These are phyloP conservation scores for Drosophila willistoni DNA, from an alignment of 1,140 invertebrate genomes.

Conservation along the genomic window DNA sequence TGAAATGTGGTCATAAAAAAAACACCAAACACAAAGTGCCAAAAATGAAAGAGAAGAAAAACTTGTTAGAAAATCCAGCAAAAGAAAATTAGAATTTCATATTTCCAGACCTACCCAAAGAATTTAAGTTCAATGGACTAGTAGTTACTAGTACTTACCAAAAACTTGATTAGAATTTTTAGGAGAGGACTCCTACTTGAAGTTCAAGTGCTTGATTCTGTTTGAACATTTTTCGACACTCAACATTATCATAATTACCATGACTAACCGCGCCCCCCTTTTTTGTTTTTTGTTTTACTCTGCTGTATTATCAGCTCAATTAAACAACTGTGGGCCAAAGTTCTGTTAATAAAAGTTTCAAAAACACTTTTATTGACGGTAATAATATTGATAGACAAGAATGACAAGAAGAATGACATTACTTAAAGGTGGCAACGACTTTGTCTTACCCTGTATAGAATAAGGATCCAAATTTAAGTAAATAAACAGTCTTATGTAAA, in stretches of 20 bases:
- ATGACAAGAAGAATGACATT: neutral
- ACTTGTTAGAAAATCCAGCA: conserved; percentile 1
- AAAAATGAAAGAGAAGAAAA: conserved; percentile 30
- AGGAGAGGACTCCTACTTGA: neutral
- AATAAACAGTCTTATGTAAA: no score
- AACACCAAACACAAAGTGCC: neutral
- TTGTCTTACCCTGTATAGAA: neutral
- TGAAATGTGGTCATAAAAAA: conserved; percentile 42
- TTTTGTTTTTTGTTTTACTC: neutral
- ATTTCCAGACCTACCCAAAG: conserved; percentile 44
- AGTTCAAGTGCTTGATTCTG: conserved; percentile 8
- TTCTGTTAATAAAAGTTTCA: conserved; percentile 3
- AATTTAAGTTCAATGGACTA: conserved; percentile 22
- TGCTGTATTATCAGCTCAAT: conserved; percentile 1
- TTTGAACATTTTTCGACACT: conserved; percentile 11
- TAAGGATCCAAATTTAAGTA: no score
- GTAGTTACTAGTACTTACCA: conserved; percentile 1
- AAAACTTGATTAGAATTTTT: neutral
- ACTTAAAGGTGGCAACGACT: neutral
- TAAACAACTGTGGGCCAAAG: conserved; percentile 11
- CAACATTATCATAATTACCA: conserved; percentile 17
- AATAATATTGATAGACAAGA: conserved; percentile 12
- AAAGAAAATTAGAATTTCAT: conserved; percentile 28
- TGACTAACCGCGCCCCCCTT: conserved; percentile 13
- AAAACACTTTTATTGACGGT: neutral